These are phyloP conservation scores for Uloborus plumipes DNA, from an alignment of 2,888 invertebrate genomes.

Conservation along the genomic window DNA sequence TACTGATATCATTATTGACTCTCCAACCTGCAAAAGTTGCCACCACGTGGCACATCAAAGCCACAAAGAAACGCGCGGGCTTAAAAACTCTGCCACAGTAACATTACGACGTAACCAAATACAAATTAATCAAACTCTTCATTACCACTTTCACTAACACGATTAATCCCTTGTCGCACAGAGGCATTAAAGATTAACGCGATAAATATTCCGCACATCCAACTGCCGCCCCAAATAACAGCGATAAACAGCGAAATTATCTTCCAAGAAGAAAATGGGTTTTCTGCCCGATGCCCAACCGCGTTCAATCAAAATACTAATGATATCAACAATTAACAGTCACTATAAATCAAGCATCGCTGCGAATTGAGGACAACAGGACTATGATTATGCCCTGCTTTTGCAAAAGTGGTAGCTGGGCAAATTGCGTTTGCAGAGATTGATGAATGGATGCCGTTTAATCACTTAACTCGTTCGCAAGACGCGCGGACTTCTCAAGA, in stretches of 20 bases:
- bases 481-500: slow-evolving; percentile 39
- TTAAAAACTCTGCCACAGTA: too few relatives aligned
- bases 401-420: slow-evolving; percentile 12
- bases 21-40: too few relatives aligned
- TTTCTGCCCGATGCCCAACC: slow-evolving; percentile 15
- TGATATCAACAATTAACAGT: slow-evolving; percentile 43
- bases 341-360: slow-evolving; percentile 40
- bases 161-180: too few relatives aligned
- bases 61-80: too few relatives aligned
- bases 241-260: neutral
- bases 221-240: neutral
- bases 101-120: too few relatives aligned
- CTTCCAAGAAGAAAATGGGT: slow-evolving; percentile 6
- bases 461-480: slow-evolving; percentile 22
- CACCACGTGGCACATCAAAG: too few relatives aligned
- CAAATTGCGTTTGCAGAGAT: slow-evolving; percentile 37
- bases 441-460: slow-evolving; percentile 46
- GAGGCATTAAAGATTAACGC: too few relatives aligned
- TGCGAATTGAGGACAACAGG: slow-evolving; percentile 34
- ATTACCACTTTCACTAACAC: too few relatives aligned
- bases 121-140: too few relatives aligned
- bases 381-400: slow-evolving; percentile 29
- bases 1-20: too few relatives aligned
- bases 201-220: too few relatives aligned
- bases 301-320: slow-evolving; percentile 40